These are phyloP conservation scores for Sarcophilus harrisii DNA, from an alignment of 2,797 vertebrate species.

Conservation along the genomic window DNA sequence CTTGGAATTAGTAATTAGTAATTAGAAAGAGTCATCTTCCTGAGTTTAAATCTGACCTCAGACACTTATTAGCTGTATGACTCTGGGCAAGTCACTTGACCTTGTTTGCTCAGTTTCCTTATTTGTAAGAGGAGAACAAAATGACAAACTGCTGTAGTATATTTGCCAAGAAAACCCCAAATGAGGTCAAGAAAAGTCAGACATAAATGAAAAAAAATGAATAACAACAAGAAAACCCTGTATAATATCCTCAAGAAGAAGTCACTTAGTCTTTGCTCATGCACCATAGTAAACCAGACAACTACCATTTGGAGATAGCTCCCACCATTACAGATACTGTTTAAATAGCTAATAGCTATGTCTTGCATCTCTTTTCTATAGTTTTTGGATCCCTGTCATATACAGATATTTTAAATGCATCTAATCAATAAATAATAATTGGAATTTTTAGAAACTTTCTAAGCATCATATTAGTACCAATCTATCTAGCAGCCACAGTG, in stretches of 20 bases:
- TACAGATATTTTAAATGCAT: not conserved
- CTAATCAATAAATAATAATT: not conserved
- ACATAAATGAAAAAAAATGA: not conserved
- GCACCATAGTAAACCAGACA: not conserved
- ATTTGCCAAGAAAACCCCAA: not conserved
- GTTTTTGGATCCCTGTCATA: not conserved
- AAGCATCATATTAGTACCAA: not conserved
- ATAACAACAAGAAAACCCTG: not conserved
- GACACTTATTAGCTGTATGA: not conserved
- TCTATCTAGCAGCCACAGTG: accelerated
- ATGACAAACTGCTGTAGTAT: not conserved
- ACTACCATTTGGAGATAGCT: not conserved
- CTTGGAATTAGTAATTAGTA: not conserved
- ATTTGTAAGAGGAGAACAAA: not conserved
- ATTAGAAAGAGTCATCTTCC: not conserved
- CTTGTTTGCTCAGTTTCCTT: not conserved
- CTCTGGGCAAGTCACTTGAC: not conserved
- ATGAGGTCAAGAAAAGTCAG: not conserved
- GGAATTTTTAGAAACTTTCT: not conserved
- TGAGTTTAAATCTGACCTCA: not conserved
- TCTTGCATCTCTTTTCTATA: not conserved
- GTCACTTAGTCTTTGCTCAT: not conserved
- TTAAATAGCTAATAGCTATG: not conserved
- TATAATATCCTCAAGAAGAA: not conserved
- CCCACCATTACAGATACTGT: not conserved